These are phyloP conservation scores for Acrossocheilus wenchowensis DNA, from an alignment of 2,797 vertebrate genomes.

Conservation along the genomic window DNA sequence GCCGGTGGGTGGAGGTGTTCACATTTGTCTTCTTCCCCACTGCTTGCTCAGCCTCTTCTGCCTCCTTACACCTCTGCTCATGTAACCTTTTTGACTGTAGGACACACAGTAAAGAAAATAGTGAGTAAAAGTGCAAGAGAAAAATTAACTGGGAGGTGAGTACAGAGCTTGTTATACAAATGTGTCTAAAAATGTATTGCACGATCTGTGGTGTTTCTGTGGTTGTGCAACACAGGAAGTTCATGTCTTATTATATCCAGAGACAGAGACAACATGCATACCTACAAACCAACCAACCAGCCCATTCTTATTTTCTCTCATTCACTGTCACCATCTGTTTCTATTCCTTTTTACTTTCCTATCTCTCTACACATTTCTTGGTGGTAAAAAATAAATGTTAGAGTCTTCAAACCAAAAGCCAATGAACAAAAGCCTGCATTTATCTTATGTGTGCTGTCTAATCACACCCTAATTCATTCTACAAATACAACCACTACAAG, in stretches of 20 bases:
- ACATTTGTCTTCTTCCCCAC: constrained; percentile 76
- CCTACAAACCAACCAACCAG: background rate
- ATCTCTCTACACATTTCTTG: background rate
- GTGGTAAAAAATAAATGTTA: background rate
- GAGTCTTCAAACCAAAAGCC: background rate
- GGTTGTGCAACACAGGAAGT: constrained; percentile 38
- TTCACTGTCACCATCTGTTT: background rate
- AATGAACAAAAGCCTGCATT: background rate
- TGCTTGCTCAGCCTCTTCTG: constrained; percentile 85
- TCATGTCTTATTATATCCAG: constrained; percentile 25
- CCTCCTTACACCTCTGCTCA: constrained; percentile 89
- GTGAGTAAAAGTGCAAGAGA: background rate
- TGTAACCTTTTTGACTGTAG: constrained; percentile 87
- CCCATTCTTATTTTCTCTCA: background rate
- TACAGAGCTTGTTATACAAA: background rate
- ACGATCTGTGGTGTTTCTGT: constrained; percentile 17
- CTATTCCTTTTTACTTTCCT: background rate
- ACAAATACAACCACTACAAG: background rate
- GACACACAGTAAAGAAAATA: constrained; percentile 4
- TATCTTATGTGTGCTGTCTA: background rate
- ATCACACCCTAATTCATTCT: background rate
- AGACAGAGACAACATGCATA: background rate
- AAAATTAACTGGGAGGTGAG: background rate
- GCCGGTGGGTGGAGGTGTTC: constrained; percentile 81
- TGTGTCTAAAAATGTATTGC: background rate